Conservation (phyloP, 1,140 invertebrate genomes). For the Calycopis cecrops region DNA sequence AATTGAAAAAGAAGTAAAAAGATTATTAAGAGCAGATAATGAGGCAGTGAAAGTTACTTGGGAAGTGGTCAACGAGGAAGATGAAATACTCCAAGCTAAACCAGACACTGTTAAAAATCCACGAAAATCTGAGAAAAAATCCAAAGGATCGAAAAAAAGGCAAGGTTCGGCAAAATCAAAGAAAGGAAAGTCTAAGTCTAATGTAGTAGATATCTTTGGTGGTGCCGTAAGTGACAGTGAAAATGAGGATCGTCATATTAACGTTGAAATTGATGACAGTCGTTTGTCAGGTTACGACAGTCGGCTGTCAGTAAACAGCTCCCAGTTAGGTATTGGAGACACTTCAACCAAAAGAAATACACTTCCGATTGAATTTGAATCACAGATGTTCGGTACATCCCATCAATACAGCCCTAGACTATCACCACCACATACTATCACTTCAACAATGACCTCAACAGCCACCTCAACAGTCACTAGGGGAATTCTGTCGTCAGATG, state of each 20-base stretch:
- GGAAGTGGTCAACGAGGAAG: constrained; percentile 95
- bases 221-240: constrained; percentile 90
- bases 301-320: constrained; percentile 84
- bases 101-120: constrained; percentile 63
- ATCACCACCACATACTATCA: constrained; percentile 28
- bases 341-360: constrained; percentile 30
- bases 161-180: constrained; percentile 39
- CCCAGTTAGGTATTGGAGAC: constrained; percentile 79
- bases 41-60: constrained; percentile 93
- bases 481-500: constrained; percentile 40
- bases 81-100: constrained; percentile 78
- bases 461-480: constrained; percentile 33
- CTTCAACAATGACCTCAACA: too few species aligned
- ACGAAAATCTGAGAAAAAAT: constrained; percentile 71
- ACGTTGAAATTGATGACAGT: constrained; percentile 87
- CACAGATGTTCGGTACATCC: constrained; percentile 46
- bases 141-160: constrained; percentile 59
- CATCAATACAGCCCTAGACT: constrained; percentile 18
- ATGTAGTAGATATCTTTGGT: constrained; percentile 87
- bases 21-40: constrained; percentile 92
- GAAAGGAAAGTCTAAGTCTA: constrained; percentile 51
- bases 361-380: constrained; percentile 39
- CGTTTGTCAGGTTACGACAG: constrained; percentile 85
- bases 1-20: constrained; percentile 97
- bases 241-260: constrained; percentile 82